phyloP scores from a whole-genome alignment of 2,888 invertebrate species.

The Herminia tarsipennalis region DNA sequence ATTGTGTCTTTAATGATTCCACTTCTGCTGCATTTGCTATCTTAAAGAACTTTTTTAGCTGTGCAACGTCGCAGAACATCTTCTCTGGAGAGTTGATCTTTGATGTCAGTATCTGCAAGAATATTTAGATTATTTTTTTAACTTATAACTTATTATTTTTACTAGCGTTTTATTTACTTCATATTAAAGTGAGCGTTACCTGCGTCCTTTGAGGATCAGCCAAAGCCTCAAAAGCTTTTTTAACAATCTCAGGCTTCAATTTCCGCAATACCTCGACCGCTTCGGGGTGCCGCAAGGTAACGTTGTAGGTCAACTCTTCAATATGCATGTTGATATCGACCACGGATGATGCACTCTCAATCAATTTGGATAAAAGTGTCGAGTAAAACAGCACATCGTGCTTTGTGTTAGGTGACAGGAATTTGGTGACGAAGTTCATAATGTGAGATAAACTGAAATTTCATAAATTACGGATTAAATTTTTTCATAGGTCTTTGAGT shows the following conservation, averaged over 20 bases:
- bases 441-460: slow-evolving; percentile 67
- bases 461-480: too few species aligned
- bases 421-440: slow-evolving; percentile 63
- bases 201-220: slow-evolving; percentile 76
- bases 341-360: slow-evolving; percentile 68
- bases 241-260: slow-evolving; percentile 60
- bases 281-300: slow-evolving; percentile 67
- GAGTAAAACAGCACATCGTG: slow-evolving; percentile 72
- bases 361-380: slow-evolving; percentile 70
- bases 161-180: too few species aligned
- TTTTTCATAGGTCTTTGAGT: too few species aligned
- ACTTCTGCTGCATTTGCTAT: slow-evolving; percentile 63
- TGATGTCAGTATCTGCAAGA: slow-evolving; percentile 69
- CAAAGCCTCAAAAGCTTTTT: slow-evolving; percentile 72
- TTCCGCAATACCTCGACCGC: slow-evolving; percentile 60
- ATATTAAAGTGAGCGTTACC: slow-evolving; percentile 59
- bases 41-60: slow-evolving; percentile 65
- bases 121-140: too few species aligned
- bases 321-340: slow-evolving; percentile 71
- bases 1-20: slow-evolving; percentile 50
- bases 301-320: slow-evolving; percentile 72
- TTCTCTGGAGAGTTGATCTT: slow-evolving; percentile 67
- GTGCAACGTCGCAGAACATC: slow-evolving; percentile 74
- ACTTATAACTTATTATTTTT: too few species aligned
- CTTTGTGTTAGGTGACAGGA: slow-evolving; percentile 59